Percentiles rank a stretch among this genome's conserved stretches.
Evolutionary conservation across 2,113 vertebrate species (phyloP).

Genomic region (Thamnophis sirtalis): DNA sequence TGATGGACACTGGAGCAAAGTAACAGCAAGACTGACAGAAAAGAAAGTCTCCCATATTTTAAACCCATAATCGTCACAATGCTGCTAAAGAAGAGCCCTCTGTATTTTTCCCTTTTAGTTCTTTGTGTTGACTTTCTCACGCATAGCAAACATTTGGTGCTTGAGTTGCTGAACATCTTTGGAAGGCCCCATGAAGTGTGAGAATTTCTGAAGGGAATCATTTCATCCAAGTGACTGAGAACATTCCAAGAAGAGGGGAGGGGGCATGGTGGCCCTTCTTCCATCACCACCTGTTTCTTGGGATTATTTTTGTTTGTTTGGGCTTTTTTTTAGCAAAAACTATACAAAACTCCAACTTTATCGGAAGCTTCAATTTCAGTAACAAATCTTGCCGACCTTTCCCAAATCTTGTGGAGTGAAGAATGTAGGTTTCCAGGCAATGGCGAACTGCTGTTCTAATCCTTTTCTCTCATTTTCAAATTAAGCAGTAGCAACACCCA

Average conservation of each 20-base stretch:
- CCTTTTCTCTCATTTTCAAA: constrained; percentile 57
- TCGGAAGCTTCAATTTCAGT: constrained; percentile 22
- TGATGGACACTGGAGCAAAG: not conserved
- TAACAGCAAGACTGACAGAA: not conserved
- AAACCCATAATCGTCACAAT: not conserved
- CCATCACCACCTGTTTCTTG: not conserved
- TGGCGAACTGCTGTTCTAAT: constrained; percentile 45
- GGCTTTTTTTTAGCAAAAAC: constrained; percentile 17
- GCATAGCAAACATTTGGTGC: constrained; percentile 11
- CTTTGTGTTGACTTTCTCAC: not conserved
- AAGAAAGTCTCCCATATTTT: not conserved
- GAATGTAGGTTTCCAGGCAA: constrained; percentile 31
- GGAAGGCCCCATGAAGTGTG: constrained; percentile 7
- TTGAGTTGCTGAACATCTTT: constrained; percentile 7
- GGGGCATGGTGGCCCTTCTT: not conserved
- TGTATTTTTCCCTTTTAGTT: not conserved
- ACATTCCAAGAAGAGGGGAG: not conserved
- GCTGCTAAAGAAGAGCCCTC: not conserved
- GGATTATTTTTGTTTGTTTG: constrained; percentile 26
- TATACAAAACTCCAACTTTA: not conserved
- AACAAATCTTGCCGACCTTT: constrained; percentile 31
- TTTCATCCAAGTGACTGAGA: not conserved
- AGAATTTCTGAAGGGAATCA: constrained; percentile 19
- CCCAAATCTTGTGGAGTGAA: constrained; percentile 20
- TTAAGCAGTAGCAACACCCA: constrained; percentile 51